Percentiles rank a stretch among this genome's conserved stretches.
Evolutionary conservation across 92 coral and sea anemone genomes (phyloP).

Genomic region (Parazoanthus darwini): DNA sequence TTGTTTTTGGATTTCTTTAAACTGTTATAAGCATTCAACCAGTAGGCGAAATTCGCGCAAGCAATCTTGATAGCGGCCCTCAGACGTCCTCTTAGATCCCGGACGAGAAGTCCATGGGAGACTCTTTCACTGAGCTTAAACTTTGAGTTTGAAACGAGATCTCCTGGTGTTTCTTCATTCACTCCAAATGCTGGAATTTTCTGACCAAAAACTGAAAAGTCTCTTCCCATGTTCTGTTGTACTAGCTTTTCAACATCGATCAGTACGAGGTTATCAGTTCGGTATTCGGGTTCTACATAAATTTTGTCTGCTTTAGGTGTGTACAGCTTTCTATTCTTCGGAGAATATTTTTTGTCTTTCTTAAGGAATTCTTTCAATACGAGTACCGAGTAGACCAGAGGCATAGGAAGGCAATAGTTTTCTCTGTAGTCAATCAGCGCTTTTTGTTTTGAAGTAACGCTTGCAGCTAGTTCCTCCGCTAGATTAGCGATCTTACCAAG

Average conservation of each 20-base stretch:
- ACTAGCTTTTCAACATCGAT: conserved; percentile 56
- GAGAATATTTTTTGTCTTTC: conserved; percentile 55
- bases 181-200: conserved; percentile 55
- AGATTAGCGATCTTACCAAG: conserved; percentile 6
- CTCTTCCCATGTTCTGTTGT: conserved; percentile 43
- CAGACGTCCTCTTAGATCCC: conserved; percentile 61
- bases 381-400: background rate
- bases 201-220: conserved; percentile 3
- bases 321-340: conserved; percentile 47
- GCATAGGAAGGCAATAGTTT: conserved; percentile 1
- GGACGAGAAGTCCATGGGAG: conserved; percentile 48
- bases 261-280: conserved; percentile 62
- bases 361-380: conserved; percentile 23
- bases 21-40: conserved; percentile 62
- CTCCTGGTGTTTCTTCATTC: conserved; percentile 51
- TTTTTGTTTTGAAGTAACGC: conserved; percentile 7
- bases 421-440: conserved; percentile 4
- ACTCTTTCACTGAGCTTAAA: conserved; percentile 47
- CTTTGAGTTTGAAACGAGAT: conserved; percentile 46
- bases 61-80: conserved; percentile 77
- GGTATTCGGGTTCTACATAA: conserved; percentile 49
- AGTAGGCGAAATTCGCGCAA: conserved; percentile 71
- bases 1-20: conserved; percentile 54
- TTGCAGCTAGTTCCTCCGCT: conserved; percentile 14
- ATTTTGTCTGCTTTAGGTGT: background rate